These are phyloP conservation scores for Lasioglossum oenotherae DNA, from an alignment of 2,888 invertebrate species.

Conservation along the genomic window DNA sequence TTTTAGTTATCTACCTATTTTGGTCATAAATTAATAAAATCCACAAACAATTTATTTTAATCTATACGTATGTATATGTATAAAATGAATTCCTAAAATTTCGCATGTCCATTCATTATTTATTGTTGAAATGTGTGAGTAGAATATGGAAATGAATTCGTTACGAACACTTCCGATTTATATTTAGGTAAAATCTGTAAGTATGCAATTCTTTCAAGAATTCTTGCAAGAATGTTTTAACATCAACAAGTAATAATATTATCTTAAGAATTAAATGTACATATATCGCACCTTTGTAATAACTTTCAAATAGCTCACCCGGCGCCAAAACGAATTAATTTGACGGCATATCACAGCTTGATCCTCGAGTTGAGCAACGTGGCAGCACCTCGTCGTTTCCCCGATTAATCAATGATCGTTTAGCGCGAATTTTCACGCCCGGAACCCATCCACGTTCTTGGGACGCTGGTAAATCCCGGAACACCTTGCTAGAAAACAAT, in stretches of 20 bases:
- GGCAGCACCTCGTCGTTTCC: background rate
- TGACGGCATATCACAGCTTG: background rate
- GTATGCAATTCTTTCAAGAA: too few species aligned
- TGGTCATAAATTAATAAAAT: background rate
- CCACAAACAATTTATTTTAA: background rate
- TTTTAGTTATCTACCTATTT: background rate
- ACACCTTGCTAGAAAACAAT: slow-evolving; percentile 45
- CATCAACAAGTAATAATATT: too few species aligned
- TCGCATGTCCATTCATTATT: background rate
- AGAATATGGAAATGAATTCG: background rate
- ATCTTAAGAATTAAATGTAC: too few species aligned
- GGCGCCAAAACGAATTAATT: background rate
- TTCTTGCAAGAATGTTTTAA: too few species aligned
- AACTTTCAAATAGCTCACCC: too few species aligned
- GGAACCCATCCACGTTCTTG: slow-evolving; percentile 19
- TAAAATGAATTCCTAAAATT: background rate
- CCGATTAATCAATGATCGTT: background rate
- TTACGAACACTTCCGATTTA: background rate
- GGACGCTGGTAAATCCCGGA: slow-evolving; percentile 29
- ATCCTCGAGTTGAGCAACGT: background rate
- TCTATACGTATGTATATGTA: too few species aligned
- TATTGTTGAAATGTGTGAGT: background rate
- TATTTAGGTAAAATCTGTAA: too few species aligned
- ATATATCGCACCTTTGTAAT: too few species aligned
- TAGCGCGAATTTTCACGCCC: slow-evolving; percentile 43